Base-by-base conservation (phyloP, 2,888 invertebrate genomes). In the Lepetodrilus schrolli region DNA sequence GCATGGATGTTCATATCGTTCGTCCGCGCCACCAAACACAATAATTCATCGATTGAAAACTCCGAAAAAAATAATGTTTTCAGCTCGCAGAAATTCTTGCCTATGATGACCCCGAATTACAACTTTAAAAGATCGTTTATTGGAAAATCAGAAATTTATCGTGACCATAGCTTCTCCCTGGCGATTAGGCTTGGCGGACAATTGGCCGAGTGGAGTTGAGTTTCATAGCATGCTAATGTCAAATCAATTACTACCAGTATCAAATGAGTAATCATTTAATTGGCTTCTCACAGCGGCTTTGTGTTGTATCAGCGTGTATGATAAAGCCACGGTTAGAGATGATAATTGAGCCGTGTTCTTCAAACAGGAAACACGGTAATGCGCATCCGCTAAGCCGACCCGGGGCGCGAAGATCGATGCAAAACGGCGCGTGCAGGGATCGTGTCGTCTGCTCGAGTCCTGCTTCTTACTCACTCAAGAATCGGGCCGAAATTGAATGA, bases 181-280 rank as follows among this genome's bases (percentile, higher is more conserved):
- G 21, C 47, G 43, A 68, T 30, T 43, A 68, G 26, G 66, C 10
- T n/a, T 30, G 68, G 68, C 68, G 30, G 13, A 68, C 68, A 38
- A 68, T 43, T 47, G 47, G 38, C 38, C 37, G 20, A 7, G 30
- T 23, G 66, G 26, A 23, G 47, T 68, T 47, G 26, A 21, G 38
- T 68, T 47, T 68, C 68, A 47, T 68, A 47, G 68, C 68, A 68
- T 30, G 68, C 47, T 30, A 51, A 26, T 58, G 72, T 65, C 72
- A 72, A 72, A 72, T 72, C 72, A 72, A 72, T 72, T 72, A 72
- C 65, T 23, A 43, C 4, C n/a, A 38, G 72, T 72, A 72, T 72
- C 58, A 66, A 72, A 66, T 72, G 72, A 72, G 72, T 72, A 72
- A 72, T 72, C 66, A 47, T 72, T 72, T 72, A 72, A 72, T 72